phyloP scores from a whole-genome alignment of 2,888 invertebrate species.

The Leptinotarsa peninsularis region DNA sequence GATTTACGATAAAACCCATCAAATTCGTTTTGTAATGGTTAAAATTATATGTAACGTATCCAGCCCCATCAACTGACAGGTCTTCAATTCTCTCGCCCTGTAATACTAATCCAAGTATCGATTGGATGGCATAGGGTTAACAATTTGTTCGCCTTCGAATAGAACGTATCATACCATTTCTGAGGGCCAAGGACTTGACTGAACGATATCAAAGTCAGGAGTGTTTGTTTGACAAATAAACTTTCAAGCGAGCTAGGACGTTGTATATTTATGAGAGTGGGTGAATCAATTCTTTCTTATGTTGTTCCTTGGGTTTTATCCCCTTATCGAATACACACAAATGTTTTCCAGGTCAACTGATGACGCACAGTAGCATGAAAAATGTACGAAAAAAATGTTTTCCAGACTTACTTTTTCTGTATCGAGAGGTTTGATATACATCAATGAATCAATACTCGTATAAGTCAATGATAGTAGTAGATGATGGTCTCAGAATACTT shows the following conservation, averaged over 20 bases:
- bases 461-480: too few species aligned
- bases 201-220: constrained; percentile 18
- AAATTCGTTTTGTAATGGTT: not conserved
- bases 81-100: too few species aligned
- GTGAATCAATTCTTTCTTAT: constrained; percentile 7
- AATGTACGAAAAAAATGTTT: not conserved
- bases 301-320: not conserved
- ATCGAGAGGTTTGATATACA: too few species aligned
- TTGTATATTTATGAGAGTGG: not conserved
- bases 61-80: too few species aligned
- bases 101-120: not conserved
- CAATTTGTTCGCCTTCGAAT: constrained; percentile 7
- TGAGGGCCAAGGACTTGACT: constrained; percentile 12
- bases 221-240: constrained; percentile 22
- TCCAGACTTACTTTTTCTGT: not conserved
- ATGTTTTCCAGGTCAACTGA: not conserved
- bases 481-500: too few species aligned
- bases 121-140: not conserved
- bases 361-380: not conserved
- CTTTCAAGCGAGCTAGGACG: not conserved
- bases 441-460: too few species aligned
- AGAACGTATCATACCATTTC: not conserved
- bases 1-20: too few species aligned
- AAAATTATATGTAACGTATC: not conserved
- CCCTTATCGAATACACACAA: not conserved